A percentile compares a stretch with the other conserved stretches of the same genome.
These are phyloP conservation scores for Stenodera caucasica DNA, from an alignment of 2,888 invertebrate genomes.

Conservation along the genomic window DNA sequence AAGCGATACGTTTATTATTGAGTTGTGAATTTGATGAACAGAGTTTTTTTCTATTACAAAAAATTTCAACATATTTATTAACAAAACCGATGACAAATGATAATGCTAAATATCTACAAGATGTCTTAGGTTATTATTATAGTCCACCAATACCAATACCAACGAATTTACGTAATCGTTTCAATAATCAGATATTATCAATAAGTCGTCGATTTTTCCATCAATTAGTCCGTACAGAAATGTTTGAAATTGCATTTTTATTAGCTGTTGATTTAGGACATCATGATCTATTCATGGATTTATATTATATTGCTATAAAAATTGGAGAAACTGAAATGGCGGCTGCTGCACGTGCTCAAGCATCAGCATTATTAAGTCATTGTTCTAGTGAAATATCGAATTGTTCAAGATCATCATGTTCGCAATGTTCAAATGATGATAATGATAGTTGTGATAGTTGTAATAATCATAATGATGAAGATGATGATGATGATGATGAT, in stretches of 20 bases:
- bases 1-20: constrained; percentile 67
- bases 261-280: constrained; percentile 83
- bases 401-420: constrained; percentile 72
- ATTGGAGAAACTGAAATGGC: constrained; percentile 66
- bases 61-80: constrained; percentile 69
- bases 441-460: constrained; percentile 53
- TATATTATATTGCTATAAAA: constrained; percentile 71
- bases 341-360: constrained; percentile 70
- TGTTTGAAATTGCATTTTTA: constrained; percentile 80
- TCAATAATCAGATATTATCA: constrained; percentile 73
- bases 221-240: constrained; percentile 73
- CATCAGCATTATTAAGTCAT: constrained; percentile 55
- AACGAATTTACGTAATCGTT: constrained; percentile 70
- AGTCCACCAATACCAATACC: constrained; percentile 69
- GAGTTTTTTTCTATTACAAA: constrained; percentile 74
- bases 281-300: constrained; percentile 85
- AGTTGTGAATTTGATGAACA: constrained; percentile 74
- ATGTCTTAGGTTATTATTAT: constrained; percentile 80
- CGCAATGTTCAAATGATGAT: constrained; percentile 62
- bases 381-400: constrained; percentile 63
- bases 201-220: constrained; percentile 87
- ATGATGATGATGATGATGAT: constrained; percentile 46
- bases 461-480: constrained; percentile 50
- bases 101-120: constrained; percentile 69
- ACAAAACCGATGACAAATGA: constrained; percentile 62